Percentiles rank a stretch among this genome's conserved stretches.
Evolutionary conservation across 2,797 vertebrate species (phyloP).

Genomic region (Chelmon rostratus): DNA sequence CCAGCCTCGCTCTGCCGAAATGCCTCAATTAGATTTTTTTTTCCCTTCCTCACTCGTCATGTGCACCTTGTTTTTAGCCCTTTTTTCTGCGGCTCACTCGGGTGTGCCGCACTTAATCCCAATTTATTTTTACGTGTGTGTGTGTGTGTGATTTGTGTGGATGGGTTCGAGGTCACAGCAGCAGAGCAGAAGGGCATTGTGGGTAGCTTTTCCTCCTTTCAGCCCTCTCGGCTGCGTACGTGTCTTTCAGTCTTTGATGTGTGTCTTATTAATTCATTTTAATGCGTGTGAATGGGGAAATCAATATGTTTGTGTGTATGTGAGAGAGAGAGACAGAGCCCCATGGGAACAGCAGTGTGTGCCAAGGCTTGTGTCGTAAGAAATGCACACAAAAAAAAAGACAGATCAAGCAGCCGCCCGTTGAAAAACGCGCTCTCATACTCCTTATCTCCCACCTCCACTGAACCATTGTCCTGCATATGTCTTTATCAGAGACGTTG

Average conservation of each 20-base stretch:
- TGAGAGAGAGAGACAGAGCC: background rate
- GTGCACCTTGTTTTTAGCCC: slow-evolving; percentile 50
- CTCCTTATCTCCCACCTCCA: slow-evolving; percentile 54
- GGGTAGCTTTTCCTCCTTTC: slow-evolving; percentile 26
- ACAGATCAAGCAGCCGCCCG: slow-evolving; percentile 83
- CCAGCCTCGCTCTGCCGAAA: slow-evolving; percentile 62
- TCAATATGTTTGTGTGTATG: slow-evolving; percentile 48
- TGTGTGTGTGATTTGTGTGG: slow-evolving; percentile 7
- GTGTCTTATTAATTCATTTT: slow-evolving; percentile 51
- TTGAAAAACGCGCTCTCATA: slow-evolving; percentile 52
- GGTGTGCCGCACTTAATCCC: slow-evolving; percentile 39
- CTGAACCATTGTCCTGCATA: slow-evolving; percentile 40
- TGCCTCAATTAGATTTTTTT: slow-evolving; percentile 76
- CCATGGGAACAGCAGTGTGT: slow-evolving; percentile 82
- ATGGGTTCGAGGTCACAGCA: slow-evolving; percentile 22
- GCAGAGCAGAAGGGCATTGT: slow-evolving; percentile 40
- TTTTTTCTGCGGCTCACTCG: slow-evolving; percentile 35
- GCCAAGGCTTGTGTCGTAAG: slow-evolving; percentile 79
- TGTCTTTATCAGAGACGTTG: slow-evolving; percentile 52
- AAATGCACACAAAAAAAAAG: slow-evolving; percentile 67
- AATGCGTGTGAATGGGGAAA: slow-evolving; percentile 45
- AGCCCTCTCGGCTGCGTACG: slow-evolving; percentile 7
- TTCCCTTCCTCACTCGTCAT: slow-evolving; percentile 38
- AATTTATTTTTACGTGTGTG: slow-evolving; percentile 27
- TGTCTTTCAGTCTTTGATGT: slow-evolving; percentile 27